Percentiles rank a stretch among this genome's conserved stretches.
Evolutionary conservation across 2,113 vertebrate species (phyloP).

Genomic region (Diadophis punctatus): DNA sequence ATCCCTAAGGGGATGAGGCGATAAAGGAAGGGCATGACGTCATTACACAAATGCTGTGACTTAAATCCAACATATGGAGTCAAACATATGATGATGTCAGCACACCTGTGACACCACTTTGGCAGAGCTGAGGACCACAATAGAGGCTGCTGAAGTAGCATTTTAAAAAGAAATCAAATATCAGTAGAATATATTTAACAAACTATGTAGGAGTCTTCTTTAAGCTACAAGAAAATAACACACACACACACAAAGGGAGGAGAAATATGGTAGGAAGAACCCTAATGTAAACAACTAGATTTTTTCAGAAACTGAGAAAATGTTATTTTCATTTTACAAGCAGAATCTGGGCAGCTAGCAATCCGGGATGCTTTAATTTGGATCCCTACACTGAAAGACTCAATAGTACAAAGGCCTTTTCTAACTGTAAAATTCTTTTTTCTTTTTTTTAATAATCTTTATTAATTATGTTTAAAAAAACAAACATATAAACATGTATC

Average conservation of each 20-base stretch:
- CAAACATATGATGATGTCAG: not conserved
- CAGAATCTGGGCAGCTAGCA: not conserved
- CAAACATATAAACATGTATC: no score
- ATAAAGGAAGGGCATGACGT: not conserved
- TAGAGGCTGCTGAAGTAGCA: not conserved
- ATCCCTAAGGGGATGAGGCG: not conserved
- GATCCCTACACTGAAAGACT: not conserved
- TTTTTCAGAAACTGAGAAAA: not conserved
- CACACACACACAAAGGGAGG: not conserved
- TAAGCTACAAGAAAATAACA: not conserved
- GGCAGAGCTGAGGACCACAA: not conserved
- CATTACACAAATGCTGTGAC: not conserved
- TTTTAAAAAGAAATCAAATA: not conserved
- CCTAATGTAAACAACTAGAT: not conserved
- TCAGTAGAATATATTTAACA: not conserved
- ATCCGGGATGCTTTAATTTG: not conserved
- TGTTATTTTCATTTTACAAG: not conserved
- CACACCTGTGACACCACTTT: not conserved
- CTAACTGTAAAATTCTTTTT: not conserved
- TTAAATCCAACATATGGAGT: not conserved
- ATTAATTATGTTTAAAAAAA: no score
- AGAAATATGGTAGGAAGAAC: not conserved
- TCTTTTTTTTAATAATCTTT: no score
- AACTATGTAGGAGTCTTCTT: not conserved
- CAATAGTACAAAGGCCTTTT: not conserved